Percentiles rank a stretch among this genome's conserved stretches.
phyloP scores from a whole-genome alignment of 2,113 vertebrate species.

The Psittacula cyanocephala region DNA sequence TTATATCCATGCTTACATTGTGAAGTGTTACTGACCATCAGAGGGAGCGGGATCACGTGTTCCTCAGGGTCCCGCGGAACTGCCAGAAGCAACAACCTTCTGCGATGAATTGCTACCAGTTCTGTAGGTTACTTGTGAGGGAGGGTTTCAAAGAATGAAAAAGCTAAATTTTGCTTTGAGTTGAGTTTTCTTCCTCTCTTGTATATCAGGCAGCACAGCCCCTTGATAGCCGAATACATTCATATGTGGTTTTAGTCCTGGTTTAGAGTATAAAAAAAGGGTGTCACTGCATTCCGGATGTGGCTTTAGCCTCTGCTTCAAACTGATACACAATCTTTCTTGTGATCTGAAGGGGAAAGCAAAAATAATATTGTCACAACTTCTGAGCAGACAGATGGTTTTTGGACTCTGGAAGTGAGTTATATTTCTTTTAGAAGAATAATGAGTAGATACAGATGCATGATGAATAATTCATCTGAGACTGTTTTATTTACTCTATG shows the following conservation, averaged over 20 bases:
- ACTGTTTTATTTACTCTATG: conserved; percentile 49
- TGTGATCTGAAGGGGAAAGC: conserved; percentile 56
- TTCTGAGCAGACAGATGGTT: conserved; percentile 11
- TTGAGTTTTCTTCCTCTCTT: not conserved
- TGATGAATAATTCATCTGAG: conserved; percentile 63
- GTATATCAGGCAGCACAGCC: not conserved
- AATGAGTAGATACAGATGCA: conserved; percentile 41
- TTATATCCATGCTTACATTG: fast-evolving
- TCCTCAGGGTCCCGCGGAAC: not conserved
- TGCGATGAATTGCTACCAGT: not conserved
- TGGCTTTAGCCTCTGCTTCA: conserved; percentile 9
- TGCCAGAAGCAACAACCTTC: not conserved
- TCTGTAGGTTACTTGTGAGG: not conserved
- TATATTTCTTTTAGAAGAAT: conserved; percentile 58
- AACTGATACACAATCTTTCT: conserved; percentile 20
- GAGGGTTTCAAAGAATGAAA: not conserved
- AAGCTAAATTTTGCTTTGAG: not conserved
- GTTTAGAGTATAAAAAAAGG: not conserved
- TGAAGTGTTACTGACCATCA: not conserved
- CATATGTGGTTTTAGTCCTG: not conserved
- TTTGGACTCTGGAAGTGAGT: conserved; percentile 30
- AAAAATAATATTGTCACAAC: conserved; percentile 53
- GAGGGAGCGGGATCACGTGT: not conserved
- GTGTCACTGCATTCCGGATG: not conserved
- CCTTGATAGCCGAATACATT: not conserved